These are phyloP conservation scores for Lophura nycthemera DNA, from an alignment of 2,113 vertebrate genomes.

Conservation along the genomic window DNA sequence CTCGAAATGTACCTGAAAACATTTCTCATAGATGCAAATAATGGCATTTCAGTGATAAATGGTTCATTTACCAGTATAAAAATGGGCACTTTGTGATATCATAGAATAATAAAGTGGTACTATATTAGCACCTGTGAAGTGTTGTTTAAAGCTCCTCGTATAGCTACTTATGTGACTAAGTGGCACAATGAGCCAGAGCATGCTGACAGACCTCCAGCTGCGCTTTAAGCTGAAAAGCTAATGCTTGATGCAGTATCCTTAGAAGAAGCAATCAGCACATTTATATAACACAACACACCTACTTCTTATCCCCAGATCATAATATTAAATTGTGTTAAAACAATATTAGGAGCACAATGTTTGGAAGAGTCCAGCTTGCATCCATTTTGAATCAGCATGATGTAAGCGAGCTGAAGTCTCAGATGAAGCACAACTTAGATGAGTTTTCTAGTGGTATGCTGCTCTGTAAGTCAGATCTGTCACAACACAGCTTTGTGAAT, in stretches of 20 bases:
- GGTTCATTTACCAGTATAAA: background rate
- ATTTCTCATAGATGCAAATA: conserved; percentile 14
- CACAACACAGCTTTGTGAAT: background rate
- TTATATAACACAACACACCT: conserved; percentile 64
- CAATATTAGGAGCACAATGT: conserved; percentile 60
- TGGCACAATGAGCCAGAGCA: conserved; percentile 43
- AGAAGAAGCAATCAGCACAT: conserved; percentile 67
- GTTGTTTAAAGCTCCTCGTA: conserved; percentile 1
- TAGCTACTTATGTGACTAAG: background rate
- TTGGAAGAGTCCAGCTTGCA: conserved; percentile 47
- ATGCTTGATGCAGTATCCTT: background rate
- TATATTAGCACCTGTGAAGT: background rate
- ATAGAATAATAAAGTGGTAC: background rate
- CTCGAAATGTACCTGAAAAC: background rate
- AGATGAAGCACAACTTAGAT: conserved; percentile 34
- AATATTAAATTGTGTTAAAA: conserved; percentile 79
- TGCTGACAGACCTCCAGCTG: conserved; percentile 27
- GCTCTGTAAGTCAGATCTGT: conserved; percentile 19
- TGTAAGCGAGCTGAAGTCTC: conserved; percentile 76
- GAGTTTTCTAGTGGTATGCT: conserved; percentile 33
- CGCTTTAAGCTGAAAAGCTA: conserved; percentile 46
- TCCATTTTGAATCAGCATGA: conserved; percentile 75
- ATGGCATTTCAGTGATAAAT: conserved; percentile 22
- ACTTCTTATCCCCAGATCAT: conserved; percentile 63
- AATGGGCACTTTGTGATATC: background rate